Evolutionary conservation across 1,140 invertebrate genomes (phyloP).

Genomic region (Drosophila sproati): DNA sequence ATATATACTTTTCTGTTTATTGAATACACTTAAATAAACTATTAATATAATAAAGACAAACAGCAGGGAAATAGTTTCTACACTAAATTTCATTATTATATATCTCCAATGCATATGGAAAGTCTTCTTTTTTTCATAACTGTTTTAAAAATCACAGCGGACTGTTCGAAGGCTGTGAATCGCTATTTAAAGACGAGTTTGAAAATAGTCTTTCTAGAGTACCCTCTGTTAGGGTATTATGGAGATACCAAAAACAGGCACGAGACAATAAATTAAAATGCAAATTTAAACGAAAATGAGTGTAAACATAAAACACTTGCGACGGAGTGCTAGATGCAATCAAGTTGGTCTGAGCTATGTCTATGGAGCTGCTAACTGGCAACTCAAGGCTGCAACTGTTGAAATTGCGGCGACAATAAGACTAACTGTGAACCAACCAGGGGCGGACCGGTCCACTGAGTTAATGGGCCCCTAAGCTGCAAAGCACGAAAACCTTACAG

Average conservation of each 20-base stretch:
- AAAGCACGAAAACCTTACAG: no score
- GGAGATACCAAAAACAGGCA: constrained; percentile 22
- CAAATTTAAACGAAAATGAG: constrained; percentile 73
- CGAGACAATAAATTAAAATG: constrained; percentile 74
- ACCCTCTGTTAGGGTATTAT: constrained; percentile 8
- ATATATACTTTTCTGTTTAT: no score
- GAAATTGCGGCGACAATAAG: constrained; percentile 42
- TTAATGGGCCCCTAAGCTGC: neutral
- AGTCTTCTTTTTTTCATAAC: no score
- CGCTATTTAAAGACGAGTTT: no score
- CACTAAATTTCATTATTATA: no score
- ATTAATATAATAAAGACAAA: no score
- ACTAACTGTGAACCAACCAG: constrained; percentile 16
- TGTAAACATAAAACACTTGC: constrained; percentile 63
- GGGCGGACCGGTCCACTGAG: constrained; percentile 1
- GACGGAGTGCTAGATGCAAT: constrained; percentile 27
- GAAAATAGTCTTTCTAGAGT: neutral
- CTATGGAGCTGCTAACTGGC: constrained; percentile 27
- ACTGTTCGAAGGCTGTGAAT: no score
- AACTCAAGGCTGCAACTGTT: constrained; percentile 35
- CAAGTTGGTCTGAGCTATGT: constrained; percentile 24
- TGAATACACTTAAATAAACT: no score
- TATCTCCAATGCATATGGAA: no score
- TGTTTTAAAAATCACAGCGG: no score
- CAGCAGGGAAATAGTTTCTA: no score